Percentiles rank a stretch among this genome's conserved stretches.
phyloP scores from a whole-genome alignment of 2,888 invertebrate species.

The Torymus aiolomorphi region DNA sequence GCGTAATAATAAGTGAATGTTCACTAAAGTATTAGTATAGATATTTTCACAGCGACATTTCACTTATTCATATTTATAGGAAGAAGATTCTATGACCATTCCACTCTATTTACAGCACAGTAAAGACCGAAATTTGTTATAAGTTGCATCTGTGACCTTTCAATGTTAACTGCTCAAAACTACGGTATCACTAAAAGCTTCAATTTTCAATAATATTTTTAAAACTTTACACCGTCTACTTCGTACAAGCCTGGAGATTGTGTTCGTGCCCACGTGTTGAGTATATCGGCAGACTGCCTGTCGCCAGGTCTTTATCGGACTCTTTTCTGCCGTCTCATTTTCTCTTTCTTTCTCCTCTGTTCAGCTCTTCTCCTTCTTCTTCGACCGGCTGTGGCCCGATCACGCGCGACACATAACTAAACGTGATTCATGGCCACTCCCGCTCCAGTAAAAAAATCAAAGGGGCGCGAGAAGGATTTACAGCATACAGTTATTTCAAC shows the following conservation, averaged over 20 bases:
- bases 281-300: conserved; percentile 70
- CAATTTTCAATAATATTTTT: no score
- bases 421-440: conserved; percentile 63
- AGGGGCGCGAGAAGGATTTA: conserved; percentile 44
- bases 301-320: conserved; percentile 69
- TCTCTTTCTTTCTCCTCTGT: conserved; percentile 51
- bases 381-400: not conserved
- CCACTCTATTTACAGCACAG: no score
- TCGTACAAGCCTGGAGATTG: conserved; percentile 29
- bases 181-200: no score
- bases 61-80: no score
- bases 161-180: no score
- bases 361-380: conserved; percentile 13
- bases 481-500: conserved; percentile 37
- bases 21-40: no score
- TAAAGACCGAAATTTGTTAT: no score
- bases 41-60: no score
- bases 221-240: no score
- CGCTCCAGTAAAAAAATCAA: conserved; percentile 29
- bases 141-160: no score
- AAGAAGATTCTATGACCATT: no score
- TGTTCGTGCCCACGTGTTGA: conserved; percentile 36
- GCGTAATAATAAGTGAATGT: no score
- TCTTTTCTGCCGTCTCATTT: conserved; percentile 57
- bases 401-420: conserved; percentile 47